Conservation (phyloP, 2,797 vertebrate genomes). For the Valencia hispanica region DNA sequence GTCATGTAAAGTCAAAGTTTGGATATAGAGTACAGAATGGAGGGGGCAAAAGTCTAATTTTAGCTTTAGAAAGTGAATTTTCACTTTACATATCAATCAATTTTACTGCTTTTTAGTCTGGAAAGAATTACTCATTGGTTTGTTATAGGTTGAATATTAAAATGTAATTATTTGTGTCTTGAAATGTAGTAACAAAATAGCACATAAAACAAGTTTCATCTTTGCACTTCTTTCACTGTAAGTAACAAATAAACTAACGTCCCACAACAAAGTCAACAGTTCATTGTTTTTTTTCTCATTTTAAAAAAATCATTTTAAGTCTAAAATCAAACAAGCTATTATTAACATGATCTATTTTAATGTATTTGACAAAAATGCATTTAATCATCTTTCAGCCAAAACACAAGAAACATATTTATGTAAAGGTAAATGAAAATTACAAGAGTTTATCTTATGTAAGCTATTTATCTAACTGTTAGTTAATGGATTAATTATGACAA, state of each 20-base stretch:
- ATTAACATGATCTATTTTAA: background rate
- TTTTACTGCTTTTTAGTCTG: background rate
- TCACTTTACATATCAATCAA: background rate
- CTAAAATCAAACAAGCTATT: background rate
- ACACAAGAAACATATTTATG: background rate
- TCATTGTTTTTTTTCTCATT: background rate
- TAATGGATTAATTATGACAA: background rate
- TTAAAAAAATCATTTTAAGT: background rate
- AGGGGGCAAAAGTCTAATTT: background rate
- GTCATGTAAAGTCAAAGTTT: background rate
- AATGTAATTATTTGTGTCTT: background rate
- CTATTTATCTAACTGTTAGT: background rate
- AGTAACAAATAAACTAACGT: background rate
- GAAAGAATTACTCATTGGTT: background rate
- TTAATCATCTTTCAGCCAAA: background rate
- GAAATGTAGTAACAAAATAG: background rate
- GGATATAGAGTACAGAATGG: background rate
- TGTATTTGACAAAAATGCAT: background rate
- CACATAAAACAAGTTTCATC: background rate
- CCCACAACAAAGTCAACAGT: fast-evolving
- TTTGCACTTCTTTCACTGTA: background rate
- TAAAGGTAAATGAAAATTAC: background rate
- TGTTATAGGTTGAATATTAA: background rate
- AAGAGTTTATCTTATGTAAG: background rate
- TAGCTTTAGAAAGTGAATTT: no score